Base-by-base conservation (phyloP, 2,888 invertebrate genomes). In the Xestia rhomboidea region DNA sequence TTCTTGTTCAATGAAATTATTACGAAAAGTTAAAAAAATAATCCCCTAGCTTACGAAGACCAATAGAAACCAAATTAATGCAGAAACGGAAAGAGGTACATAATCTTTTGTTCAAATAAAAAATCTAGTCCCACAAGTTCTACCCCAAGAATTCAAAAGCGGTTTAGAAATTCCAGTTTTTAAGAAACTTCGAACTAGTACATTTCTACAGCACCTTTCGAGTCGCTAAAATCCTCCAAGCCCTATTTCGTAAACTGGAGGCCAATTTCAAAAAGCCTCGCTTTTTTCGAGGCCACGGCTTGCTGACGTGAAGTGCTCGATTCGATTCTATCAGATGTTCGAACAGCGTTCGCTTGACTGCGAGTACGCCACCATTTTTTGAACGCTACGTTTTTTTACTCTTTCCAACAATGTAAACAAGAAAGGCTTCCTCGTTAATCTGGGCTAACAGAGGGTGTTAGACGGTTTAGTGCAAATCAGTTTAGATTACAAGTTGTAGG, bases 251-350 rank as follows among this genome's bases (percentile, higher is more conserved):
- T 10, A 62, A 63, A 38, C 15, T n/a, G 10, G 30, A 77, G 44
- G 68, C 81, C 77, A 81, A 66, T 77, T 81, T 44, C 0, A 62
- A 41, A 38, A 41, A 84, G 62, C 71, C 73, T 62, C 87, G 83
- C 87, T 46, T 70, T 72, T 87, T 81, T 89, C 82, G 87, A 83
- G 84, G 87, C 87, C 87, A 60, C 73, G 27, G 64, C 68, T 82
- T 89, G 91, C 91, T 93, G 93, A 92, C 93, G 89, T 89, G 88
- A 90, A 92, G 91, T 91, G 90, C 92, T 88, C 92, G 90, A 93
- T 93, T 90, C 90, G 88, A 93, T 94, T 92, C 92, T 92, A 93
- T 94, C 93, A 92, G 92, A 91, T 90, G 88, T 92, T 87, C 79
- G 85, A 79, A 77, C 84, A 84, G 77, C 79, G 82, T 79, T 82